These are phyloP conservation scores for Lonchura striata DNA, from an alignment of 2,113 vertebrate genomes.

Conservation along the genomic window DNA sequence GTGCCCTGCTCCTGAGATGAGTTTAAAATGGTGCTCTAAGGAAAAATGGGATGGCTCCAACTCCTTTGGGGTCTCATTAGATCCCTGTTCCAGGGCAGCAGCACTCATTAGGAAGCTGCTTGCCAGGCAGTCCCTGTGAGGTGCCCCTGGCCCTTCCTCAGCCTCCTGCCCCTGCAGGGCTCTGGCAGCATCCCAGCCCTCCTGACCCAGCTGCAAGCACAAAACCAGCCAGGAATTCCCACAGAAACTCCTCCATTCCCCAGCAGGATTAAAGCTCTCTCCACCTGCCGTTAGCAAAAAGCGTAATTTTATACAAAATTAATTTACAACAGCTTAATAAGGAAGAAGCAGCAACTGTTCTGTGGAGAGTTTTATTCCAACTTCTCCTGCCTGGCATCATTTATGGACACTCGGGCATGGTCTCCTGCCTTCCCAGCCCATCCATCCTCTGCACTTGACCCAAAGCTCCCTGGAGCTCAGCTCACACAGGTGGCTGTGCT, in stretches of 20 bases:
- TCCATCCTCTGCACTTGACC: not conserved
- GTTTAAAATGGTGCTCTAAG: not conserved
- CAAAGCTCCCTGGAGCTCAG: fast-evolving
- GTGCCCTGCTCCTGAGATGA: not conserved
- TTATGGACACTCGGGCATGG: not conserved
- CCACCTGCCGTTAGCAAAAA: not conserved
- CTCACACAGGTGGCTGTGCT: not conserved
- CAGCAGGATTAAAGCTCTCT: not conserved
- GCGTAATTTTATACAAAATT: not conserved
- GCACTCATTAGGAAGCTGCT: not conserved
- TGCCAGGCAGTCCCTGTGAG: not conserved
- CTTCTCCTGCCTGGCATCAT: not conserved
- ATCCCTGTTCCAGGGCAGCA: not conserved
- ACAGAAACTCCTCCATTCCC: not conserved
- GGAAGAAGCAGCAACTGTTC: not conserved
- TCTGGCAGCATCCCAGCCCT: not conserved
- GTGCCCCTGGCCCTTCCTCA: slow-evolving; percentile 23
- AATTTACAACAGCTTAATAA: not conserved
- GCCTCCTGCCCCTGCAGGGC: slow-evolving; percentile 28
- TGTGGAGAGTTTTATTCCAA: not conserved
- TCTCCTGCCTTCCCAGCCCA: not conserved
- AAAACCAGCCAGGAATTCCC: not conserved
- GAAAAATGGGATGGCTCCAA: not conserved
- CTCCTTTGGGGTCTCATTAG: slow-evolving; percentile 73
- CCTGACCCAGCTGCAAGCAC: not conserved